phyloP scores from a whole-genome alignment of 2,797 vertebrate genomes.

The Rachycentron canadum region DNA sequence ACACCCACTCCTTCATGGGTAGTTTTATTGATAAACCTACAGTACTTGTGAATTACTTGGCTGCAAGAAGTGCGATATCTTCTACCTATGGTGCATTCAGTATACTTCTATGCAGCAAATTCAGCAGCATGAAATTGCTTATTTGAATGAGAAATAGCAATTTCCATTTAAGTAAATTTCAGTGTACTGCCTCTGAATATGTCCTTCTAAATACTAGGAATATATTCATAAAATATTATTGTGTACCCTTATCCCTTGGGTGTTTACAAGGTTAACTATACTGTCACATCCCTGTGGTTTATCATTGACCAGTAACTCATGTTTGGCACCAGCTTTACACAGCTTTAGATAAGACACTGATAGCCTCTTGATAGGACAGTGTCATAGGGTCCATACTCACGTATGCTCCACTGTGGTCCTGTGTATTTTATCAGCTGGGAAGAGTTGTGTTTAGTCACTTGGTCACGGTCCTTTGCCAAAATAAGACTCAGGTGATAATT shows the following conservation, averaged over 20 bases:
- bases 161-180: not conserved
- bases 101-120: not conserved
- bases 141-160: not conserved
- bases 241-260: not conserved
- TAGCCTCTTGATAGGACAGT: conserved; percentile 38
- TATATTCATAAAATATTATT: conserved; percentile 1
- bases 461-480: not conserved
- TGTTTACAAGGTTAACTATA: conserved; percentile 46
- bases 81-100: not conserved
- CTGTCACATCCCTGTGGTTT: conserved; percentile 44
- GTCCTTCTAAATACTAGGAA: not conserved
- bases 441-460: not conserved
- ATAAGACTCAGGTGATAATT: not conserved
- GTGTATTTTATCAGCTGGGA: not conserved
- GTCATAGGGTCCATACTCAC: conserved; percentile 33
- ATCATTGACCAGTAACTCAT: conserved; percentile 75
- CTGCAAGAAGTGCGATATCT: not conserved
- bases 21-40: not conserved
- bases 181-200: not conserved
- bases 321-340: conserved; percentile 65
- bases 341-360: conserved; percentile 67
- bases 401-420: not conserved
- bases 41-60: not conserved
- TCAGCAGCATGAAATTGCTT: not conserved
- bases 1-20: not conserved